Evolutionary conservation across 2,797 vertebrate genomes (phyloP).

Genomic region (Antrozous pallidus): DNA sequence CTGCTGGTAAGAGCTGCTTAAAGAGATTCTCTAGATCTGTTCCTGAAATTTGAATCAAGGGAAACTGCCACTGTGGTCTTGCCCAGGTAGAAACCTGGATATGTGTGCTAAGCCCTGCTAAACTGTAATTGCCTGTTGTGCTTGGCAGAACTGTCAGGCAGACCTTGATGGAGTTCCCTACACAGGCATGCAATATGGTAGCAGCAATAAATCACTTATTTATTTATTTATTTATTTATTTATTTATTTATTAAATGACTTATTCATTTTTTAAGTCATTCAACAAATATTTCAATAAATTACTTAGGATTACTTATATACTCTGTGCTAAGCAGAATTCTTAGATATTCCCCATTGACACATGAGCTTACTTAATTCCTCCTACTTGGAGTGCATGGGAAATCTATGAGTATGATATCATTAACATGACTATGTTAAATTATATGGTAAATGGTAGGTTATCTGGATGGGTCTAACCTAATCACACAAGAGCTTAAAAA

Average conservation of each 20-base stretch:
- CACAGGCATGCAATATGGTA: not conserved
- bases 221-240: not conserved
- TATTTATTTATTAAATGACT: not conserved
- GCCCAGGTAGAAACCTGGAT: not conserved
- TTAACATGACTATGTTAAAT: not conserved
- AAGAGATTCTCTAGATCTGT: not conserved
- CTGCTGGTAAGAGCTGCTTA: not conserved
- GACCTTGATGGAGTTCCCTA: not conserved
- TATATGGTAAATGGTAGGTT: not conserved
- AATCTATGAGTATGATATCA: not conserved
- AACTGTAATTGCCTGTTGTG: not conserved
- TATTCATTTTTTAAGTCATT: not conserved
- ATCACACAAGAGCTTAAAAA: not conserved
- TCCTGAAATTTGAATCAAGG: not conserved
- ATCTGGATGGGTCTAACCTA: not conserved
- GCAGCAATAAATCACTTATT: not conserved
- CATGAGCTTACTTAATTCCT: not conserved
- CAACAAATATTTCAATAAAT: not conserved
- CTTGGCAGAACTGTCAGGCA: not conserved
- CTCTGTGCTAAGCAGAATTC: not conserved
- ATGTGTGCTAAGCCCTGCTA: not conserved
- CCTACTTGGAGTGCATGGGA: not conserved
- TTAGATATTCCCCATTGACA: not conserved
- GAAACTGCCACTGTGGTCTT: not conserved
- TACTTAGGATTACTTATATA: not conserved